phyloP scores from a whole-genome alignment of 92 coral and sea anemone genomes.

The Palythoa grandis region DNA sequence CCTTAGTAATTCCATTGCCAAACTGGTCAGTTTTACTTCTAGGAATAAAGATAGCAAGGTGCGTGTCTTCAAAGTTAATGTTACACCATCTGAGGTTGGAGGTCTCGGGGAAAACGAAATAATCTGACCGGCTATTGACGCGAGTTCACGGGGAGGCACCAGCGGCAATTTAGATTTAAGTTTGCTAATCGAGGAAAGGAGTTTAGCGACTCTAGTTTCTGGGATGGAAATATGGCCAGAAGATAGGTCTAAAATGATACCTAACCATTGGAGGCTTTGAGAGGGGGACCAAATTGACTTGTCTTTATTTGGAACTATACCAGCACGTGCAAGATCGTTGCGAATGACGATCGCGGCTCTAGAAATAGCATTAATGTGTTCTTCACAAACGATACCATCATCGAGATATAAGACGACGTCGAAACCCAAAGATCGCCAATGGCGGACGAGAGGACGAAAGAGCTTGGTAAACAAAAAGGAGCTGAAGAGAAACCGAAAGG shows the following conservation, averaged over 20 bases:
- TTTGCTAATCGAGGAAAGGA: neutral
- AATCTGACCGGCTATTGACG: slow-evolving; percentile 1
- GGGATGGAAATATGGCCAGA: slow-evolving; percentile 21
- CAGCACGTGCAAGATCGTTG: slow-evolving; percentile 9
- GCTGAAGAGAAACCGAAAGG: too few species aligned
- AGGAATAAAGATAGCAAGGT: too few species aligned
- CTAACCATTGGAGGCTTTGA: slow-evolving; percentile 33
- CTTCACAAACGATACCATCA: slow-evolving; percentile 48
- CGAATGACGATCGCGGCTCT: neutral
- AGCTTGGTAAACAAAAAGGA: slow-evolving; percentile 60
- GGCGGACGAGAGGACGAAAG: slow-evolving; percentile 46
- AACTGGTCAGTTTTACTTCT: too few species aligned
- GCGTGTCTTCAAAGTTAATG: too few species aligned
- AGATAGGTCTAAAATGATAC: neutral
- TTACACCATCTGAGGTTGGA: too few species aligned
- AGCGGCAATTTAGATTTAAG: neutral
- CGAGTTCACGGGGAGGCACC: slow-evolving; percentile 10
- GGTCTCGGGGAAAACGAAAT: neutral
- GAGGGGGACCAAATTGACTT: slow-evolving; percentile 31
- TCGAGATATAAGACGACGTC: slow-evolving; percentile 57
- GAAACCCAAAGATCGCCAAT: slow-evolving; percentile 56
- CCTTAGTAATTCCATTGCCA: too few species aligned
- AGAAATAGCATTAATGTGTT: neutral
- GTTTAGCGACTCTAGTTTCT: slow-evolving; percentile 1
- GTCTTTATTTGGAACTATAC: slow-evolving; percentile 18